Base-by-base conservation (phyloP, 1,140 invertebrate genomes). In the Diuraphis noxia region DNA sequence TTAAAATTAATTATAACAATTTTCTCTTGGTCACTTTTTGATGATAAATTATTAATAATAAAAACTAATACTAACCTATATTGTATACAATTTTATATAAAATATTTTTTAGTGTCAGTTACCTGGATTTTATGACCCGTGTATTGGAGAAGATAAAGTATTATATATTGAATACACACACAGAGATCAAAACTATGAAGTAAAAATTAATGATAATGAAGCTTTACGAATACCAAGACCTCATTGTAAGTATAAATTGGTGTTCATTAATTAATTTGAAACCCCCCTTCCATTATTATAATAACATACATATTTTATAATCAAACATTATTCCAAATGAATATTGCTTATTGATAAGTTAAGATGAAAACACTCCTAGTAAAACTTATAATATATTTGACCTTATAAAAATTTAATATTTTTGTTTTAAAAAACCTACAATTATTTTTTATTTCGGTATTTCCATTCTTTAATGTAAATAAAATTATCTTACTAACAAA, bases 91-190 rank as follows among this genome's bases (percentile, higher is more conserved):
- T 56, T 56, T 6, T 56, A 8, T 88, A 38, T 40, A 92, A 79
- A 93, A 93, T 92, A 91, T 93, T 95, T 72, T 95, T 82, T 94
- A 99, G 98, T 97, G 97, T 93, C 97, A 99, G 93, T 94, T 99
- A 88, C 97, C 98, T 56, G 99, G 99, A 43, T 99, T 99, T 94
- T 99, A 97, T 94, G 99, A 99, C 94, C 98, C 98, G 0, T 98
- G 98, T 93, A 95, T 98, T 34, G 98, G 98, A 7, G 98, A 99
- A 92, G 96, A 98, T 13, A 99, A 99, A 94, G 95, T 95, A 92
- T 94, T 99, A 41, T 96, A 96, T 63, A 95, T 99, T 92, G 96
- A 97, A 93, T 99, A 99, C 94, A 95, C 96, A 93, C 99, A 97
- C 94, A 96, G 96, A 93, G 96, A 96, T 93, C 95, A 96, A 93